phyloP scores from a whole-genome alignment of 2,888 invertebrate genomes.

The Synanthedon andrenaeformis region DNA sequence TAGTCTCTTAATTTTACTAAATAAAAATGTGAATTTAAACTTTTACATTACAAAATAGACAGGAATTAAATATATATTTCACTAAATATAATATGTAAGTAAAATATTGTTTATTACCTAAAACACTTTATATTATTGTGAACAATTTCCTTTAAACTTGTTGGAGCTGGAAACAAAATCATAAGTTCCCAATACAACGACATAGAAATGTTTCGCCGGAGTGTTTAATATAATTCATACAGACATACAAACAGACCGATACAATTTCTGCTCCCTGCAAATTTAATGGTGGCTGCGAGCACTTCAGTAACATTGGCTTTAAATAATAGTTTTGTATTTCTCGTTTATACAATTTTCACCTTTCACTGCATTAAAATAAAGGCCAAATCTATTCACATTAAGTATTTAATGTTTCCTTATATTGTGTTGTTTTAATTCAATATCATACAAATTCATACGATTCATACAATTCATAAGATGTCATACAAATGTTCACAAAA shows the following conservation, averaged over 20 bases:
- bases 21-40: too few species aligned
- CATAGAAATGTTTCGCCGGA: neutral
- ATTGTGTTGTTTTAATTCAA: too few species aligned
- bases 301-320: slow-evolving; percentile 9
- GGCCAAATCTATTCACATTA: neutral
- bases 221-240: slow-evolving; percentile 6
- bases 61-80: neutral
- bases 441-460: too few species aligned
- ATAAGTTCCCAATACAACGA: neutral
- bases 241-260: slow-evolving; percentile 7
- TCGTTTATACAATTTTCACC: neutral
- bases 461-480: too few species aligned
- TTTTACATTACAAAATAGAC: too few species aligned
- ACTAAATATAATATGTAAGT: neutral
- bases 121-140: neutral
- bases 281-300: slow-evolving; percentile 6
- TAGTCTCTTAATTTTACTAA: too few species aligned
- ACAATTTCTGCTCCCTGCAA: slow-evolving; percentile 8
- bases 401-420: too few species aligned
- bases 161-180: neutral
- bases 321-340: slow-evolving; percentile 6
- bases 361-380: neutral
- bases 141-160: neutral
- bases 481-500: too few species aligned
- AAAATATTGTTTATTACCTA: neutral